Conservation (phyloP, 2,888 invertebrate species). For the Xestia c-nigrum region DNA sequence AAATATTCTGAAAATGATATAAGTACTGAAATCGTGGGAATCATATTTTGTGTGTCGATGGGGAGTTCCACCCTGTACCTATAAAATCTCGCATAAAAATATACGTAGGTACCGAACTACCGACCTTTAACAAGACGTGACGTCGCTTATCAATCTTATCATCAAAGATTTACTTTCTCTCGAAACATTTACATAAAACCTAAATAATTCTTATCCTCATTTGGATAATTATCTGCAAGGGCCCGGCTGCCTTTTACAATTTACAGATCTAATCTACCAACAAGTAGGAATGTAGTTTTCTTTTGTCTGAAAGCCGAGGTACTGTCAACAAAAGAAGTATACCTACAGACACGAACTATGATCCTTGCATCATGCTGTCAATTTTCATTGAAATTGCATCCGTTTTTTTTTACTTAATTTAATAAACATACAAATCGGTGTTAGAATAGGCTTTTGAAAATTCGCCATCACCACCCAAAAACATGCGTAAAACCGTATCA, state of each 20-base stretch:
- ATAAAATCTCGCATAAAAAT: background rate
- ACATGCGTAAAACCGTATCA: background rate
- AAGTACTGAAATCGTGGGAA: no score
- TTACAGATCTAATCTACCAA: slow-evolving; percentile 53
- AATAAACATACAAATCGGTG: background rate
- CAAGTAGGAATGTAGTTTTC: slow-evolving; percentile 54
- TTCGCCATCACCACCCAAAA: background rate
- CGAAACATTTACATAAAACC: slow-evolving; percentile 35
- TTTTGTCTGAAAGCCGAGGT: slow-evolving; percentile 6
- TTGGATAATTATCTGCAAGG: slow-evolving; percentile 41
- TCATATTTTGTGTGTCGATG: background rate
- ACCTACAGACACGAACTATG: background rate
- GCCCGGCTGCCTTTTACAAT: slow-evolving; percentile 30
- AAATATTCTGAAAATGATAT: no score
- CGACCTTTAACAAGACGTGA: slow-evolving; percentile 33
- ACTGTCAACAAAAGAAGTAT: slow-evolving; percentile 22
- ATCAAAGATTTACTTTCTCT: slow-evolving; percentile 40
- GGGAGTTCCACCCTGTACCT: background rate
- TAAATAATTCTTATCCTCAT: slow-evolving; percentile 35
- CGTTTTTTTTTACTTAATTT: background rate
- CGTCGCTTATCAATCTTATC: slow-evolving; percentile 13
- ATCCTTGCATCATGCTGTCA: background rate
- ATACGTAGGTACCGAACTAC: slow-evolving; percentile 39
- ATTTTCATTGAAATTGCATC: background rate
- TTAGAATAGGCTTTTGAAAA: background rate